Conservation (phyloP, 2,113 vertebrate species). For the Collichthys lucidus region DNA sequence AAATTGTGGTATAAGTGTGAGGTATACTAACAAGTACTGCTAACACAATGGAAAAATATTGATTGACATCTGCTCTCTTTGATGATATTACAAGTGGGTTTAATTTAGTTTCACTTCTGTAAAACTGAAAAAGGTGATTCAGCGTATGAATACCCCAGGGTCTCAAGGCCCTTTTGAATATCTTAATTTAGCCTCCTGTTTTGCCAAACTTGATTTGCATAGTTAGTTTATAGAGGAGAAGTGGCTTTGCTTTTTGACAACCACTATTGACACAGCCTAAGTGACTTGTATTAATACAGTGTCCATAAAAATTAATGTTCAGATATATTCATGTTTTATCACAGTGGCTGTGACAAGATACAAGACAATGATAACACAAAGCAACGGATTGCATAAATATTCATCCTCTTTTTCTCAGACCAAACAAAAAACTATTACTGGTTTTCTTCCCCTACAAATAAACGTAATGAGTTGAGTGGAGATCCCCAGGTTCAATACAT, state of each 20-base stretch:
- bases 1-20: background rate
- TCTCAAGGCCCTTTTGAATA: slow-evolving; percentile 8
- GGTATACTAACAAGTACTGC: background rate
- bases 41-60: background rate
- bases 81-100: background rate
- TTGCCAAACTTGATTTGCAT: slow-evolving; percentile 33
- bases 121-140: slow-evolving; percentile 2
- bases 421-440: background rate
- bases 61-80: background rate
- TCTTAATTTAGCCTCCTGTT: slow-evolving; percentile 23
- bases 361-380: background rate
- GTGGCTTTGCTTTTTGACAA: background rate
- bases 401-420: background rate
- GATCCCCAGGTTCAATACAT: background rate
- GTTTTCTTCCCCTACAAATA: too few relatives aligned
- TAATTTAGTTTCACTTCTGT: slow-evolving; percentile 34
- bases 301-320: background rate
- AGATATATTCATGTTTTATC: background rate
- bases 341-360: background rate
- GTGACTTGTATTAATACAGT: background rate
- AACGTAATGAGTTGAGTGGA: background rate
- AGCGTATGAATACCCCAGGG: slow-evolving; percentile 20
- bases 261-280: background rate
- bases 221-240: background rate
- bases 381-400: background rate